Evolutionary conservation across 2,888 invertebrate genomes (phyloP).

Genomic region (Hirtodrosophila histrioides): DNA sequence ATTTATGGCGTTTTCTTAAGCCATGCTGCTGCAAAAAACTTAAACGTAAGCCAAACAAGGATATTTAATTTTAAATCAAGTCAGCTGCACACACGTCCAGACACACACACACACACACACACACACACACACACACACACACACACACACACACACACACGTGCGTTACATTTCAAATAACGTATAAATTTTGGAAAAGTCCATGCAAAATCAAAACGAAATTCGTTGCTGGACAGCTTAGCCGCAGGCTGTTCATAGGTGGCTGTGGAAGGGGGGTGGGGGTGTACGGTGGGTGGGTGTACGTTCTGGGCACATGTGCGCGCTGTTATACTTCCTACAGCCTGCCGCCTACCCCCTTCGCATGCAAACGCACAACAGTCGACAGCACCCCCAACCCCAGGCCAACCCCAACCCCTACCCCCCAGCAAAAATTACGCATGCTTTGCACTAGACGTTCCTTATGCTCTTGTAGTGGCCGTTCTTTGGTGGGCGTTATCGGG

Average conservation of each 20-base stretch:
- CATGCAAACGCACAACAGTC: slow-evolving; percentile 5
- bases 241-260: slow-evolving; percentile 31
- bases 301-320: slow-evolving; percentile 65
- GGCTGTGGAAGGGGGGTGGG: not conserved
- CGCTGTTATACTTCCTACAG: slow-evolving; percentile 10
- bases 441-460: slow-evolving; percentile 62
- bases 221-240: slow-evolving; percentile 68
- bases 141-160: slow-evolving; percentile 31
- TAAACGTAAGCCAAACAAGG: slow-evolving; percentile 23
- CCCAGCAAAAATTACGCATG: slow-evolving; percentile 57
- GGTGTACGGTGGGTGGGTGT: not conserved
- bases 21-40: slow-evolving; percentile 10
- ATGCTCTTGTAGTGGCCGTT: slow-evolving; percentile 41
- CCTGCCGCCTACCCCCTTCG: slow-evolving; percentile 32
- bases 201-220: slow-evolving; percentile 76
- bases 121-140: slow-evolving; percentile 17
- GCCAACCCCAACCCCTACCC: not conserved
- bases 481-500: slow-evolving; percentile 17
- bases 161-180: slow-evolving; percentile 71
- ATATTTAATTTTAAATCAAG: slow-evolving; percentile 46
- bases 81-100: slow-evolving; percentile 26
- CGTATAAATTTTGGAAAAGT: slow-evolving; percentile 61
- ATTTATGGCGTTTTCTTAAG: slow-evolving; percentile 26
- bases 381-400: not conserved
- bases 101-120: slow-evolving; percentile 22